phyloP scores from a whole-genome alignment of 1,140 invertebrate species.

The Wiebesia pumilae region DNA sequence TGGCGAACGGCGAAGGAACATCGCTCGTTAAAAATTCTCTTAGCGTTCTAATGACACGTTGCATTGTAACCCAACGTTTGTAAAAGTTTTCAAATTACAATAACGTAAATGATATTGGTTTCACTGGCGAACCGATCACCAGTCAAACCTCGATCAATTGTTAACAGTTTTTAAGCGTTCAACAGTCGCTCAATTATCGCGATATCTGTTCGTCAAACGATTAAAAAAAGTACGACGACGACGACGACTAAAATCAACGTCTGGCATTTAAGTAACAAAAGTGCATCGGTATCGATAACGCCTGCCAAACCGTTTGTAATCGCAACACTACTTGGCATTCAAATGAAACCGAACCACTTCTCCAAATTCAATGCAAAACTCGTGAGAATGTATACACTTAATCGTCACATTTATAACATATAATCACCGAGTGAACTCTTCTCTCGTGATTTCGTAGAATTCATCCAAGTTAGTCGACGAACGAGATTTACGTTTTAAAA shows the following conservation, averaged over 20 bases:
- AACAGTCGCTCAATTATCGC: not conserved
- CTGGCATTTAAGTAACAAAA: no score
- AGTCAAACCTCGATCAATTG: not conserved
- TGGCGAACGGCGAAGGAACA: not conserved
- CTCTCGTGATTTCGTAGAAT: not conserved
- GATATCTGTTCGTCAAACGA: not conserved
- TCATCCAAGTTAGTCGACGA: not conserved
- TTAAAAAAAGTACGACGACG: not conserved
- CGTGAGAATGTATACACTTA: not conserved
- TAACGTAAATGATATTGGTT: no score
- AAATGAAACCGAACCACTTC: no score
- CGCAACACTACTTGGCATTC: no score
- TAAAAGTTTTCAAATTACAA: no score
- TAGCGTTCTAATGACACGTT: not conserved
- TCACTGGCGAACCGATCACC: no score
- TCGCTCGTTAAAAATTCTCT: not conserved
- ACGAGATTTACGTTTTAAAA: constrained; percentile 26
- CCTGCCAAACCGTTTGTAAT: no score
- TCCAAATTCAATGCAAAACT: not conserved
- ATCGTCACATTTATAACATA: not conserved
- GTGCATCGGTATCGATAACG: no score
- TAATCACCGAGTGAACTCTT: not conserved
- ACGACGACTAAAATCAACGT: no score
- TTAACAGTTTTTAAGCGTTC: not conserved
- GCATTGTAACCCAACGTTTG: not conserved